Conservation (phyloP, 30 jellyfish, hydroid and myxozoan species). For the Clytia hemisphaerica region DNA sequence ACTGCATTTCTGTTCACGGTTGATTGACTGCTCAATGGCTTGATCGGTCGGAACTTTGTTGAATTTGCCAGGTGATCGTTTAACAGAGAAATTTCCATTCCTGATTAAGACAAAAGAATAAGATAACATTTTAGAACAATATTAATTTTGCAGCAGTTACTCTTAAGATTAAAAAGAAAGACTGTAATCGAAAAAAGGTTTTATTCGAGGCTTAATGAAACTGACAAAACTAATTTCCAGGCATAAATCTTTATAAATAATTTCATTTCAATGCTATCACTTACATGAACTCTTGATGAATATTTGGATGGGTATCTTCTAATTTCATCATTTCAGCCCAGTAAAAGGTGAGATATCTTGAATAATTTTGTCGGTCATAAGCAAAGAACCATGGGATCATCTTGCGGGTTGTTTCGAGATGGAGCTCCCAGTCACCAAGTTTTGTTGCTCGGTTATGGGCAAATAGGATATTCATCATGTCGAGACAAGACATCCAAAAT, state of each 20-base stretch:
- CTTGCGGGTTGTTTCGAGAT: conserved; percentile 13
- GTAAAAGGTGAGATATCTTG: conserved; percentile 27
- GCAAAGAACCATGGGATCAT: conserved; percentile 38
- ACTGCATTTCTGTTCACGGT: conserved; percentile 43
- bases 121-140: too few species aligned
- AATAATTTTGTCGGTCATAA: conserved; percentile 30
- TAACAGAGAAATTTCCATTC: conserved; percentile 9
- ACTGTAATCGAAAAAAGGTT: too few species aligned
- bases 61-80: conserved; percentile 8
- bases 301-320: conserved; percentile 22
- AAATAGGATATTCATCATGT: conserved; percentile 12
- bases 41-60: conserved; percentile 22
- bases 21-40: conserved; percentile 37
- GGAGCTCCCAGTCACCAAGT: conserved; percentile 29
- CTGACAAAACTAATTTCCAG: too few species aligned
- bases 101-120: not conserved
- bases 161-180: too few species aligned
- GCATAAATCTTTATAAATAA: too few species aligned
- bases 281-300: conserved; percentile 22
- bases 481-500: conserved; percentile 31
- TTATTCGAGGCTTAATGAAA: too few species aligned
- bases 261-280: too few species aligned
- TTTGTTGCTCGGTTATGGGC: conserved; percentile 12
- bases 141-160: too few species aligned
- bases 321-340: conserved; percentile 30